These are phyloP conservation scores for Heliconius hewitsoni DNA, from an alignment of 1,140 invertebrate species.

Conservation along the genomic window DNA sequence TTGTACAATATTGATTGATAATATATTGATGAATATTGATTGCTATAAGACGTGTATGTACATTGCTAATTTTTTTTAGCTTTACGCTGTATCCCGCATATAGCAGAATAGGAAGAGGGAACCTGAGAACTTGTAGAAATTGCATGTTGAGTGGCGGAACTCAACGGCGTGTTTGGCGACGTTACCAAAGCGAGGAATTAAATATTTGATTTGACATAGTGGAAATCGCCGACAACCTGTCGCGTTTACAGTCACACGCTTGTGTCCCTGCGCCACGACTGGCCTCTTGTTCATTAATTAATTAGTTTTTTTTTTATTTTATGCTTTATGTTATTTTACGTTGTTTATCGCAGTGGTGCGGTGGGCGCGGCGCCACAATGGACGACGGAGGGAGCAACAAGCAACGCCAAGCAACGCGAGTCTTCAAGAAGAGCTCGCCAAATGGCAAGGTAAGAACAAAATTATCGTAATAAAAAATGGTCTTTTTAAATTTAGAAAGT, in stretches of 20 bases:
- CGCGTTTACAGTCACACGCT: too few species aligned
- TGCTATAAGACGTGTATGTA: neutral
- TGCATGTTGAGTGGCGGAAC: too few species aligned
- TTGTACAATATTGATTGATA: neutral
- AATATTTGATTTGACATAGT: too few species aligned
- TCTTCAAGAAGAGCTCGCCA: slow-evolving; percentile 97
- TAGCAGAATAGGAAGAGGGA: too few species aligned
- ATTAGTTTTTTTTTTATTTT: neutral
- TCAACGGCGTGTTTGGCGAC: too few species aligned
- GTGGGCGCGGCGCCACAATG: slow-evolving; percentile 77
- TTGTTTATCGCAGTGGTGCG: slow-evolving; percentile 57
- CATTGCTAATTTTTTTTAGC: neutral
- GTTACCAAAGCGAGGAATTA: too few species aligned
- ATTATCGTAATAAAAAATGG: neutral
- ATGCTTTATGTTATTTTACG: neutral
- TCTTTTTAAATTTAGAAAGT: too few species aligned
- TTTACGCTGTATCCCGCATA: too few species aligned
- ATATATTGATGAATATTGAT: too few species aligned
- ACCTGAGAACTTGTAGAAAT: too few species aligned
- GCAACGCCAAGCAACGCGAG: slow-evolving; percentile 83
- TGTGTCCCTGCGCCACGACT: too few species aligned
- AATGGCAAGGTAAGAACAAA: slow-evolving; percentile 89
- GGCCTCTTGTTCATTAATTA: neutral
- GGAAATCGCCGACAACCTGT: too few species aligned
- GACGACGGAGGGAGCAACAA: slow-evolving; percentile 83